phyloP scores from a whole-genome alignment of 2,797 vertebrate genomes.

The Enteromius afrohamiltoni region DNA sequence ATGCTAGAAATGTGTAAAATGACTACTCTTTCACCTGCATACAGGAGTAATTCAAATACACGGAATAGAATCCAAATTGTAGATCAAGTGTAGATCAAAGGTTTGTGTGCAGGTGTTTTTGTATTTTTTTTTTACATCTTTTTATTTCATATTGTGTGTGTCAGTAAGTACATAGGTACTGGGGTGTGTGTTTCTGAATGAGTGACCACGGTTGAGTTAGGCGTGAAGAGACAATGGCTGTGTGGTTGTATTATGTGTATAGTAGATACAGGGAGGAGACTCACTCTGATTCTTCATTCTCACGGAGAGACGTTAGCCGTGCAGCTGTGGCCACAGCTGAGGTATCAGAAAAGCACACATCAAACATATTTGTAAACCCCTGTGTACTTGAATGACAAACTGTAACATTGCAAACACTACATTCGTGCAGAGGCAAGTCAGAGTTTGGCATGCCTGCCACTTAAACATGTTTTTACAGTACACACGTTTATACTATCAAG shows the following conservation, averaged over 20 bases:
- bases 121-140: not conserved
- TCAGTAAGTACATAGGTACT: not conserved
- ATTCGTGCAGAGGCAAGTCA: not conserved
- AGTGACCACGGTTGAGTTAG: not conserved
- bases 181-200: slow-evolving; percentile 7
- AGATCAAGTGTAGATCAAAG: not conserved
- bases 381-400: slow-evolving; percentile 5
- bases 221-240: not conserved
- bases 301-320: not conserved
- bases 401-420: not conserved
- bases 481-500: not conserved
- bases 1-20: not conserved
- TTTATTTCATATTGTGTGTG: not conserved
- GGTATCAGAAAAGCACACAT: not conserved
- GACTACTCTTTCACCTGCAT: not conserved
- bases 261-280: not conserved
- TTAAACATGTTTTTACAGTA: not conserved
- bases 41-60: not conserved
- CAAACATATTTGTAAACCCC: not conserved
- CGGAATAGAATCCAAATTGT: not conserved
- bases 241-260: not conserved
- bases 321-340: not conserved
- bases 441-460: not conserved
- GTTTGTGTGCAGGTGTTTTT: not conserved
- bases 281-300: slow-evolving; percentile 5